A percentile compares a stretch with the other conserved stretches of the same genome.
These are phyloP conservation scores for Alviniconcha marisindica DNA, from an alignment of 1,140 invertebrate genomes.

Conservation along the genomic window DNA sequence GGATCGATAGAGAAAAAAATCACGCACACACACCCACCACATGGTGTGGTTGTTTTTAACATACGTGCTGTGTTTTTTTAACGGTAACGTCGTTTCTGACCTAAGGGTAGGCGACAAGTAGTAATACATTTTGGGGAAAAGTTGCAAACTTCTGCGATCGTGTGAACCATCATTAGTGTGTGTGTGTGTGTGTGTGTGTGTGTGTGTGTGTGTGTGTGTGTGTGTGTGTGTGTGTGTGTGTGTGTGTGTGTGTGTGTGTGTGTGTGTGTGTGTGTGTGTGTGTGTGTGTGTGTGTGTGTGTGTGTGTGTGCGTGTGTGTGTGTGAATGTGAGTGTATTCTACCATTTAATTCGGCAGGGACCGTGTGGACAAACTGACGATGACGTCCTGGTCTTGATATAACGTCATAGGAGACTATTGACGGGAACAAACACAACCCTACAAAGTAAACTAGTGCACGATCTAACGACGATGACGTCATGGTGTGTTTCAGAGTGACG, in stretches of 20 bases:
- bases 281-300: neutral
- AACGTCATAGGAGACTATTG: neutral
- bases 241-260: neutral
- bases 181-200: neutral
- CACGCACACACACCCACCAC: too few species aligned
- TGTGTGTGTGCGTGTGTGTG: neutral
- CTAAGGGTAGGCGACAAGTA: too few species aligned
- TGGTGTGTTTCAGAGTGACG: neutral
- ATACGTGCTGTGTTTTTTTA: too few species aligned
- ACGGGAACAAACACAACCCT: too few species aligned
- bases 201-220: conserved; percentile 20
- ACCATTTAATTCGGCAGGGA: neutral
- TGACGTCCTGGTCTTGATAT: neutral
- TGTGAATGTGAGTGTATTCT: neutral
- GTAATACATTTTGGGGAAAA: too few species aligned
- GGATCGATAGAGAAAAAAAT: too few species aligned
- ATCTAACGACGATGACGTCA: neutral
- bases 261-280: neutral
- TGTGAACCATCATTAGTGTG: neutral
- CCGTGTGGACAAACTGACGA: neutral
- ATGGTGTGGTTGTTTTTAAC: too few species aligned
- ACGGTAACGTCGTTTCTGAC: too few species aligned
- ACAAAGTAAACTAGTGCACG: neutral
- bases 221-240: conserved; percentile 11
- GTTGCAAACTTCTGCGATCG: too few species aligned